Evolutionary conservation across 2,113 vertebrate genomes (phyloP), one percentile per base, ranked within the genome.

Genomic region (Ophthalmolycus amberensis): DNA sequence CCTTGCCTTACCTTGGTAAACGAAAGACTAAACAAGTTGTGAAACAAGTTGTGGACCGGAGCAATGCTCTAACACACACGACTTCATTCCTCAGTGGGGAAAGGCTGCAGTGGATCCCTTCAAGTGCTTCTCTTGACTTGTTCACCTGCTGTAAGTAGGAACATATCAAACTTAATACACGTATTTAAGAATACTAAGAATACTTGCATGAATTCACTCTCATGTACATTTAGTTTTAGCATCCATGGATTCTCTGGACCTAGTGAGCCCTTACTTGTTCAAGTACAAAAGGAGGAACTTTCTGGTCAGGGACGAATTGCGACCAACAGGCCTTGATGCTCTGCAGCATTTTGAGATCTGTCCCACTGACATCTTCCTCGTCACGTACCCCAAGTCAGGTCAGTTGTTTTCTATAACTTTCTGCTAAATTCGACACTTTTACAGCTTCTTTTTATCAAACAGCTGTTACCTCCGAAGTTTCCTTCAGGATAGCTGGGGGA

Each of bases 351-450:
- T 67, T 37, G 52, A 76, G 18, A 66, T 62, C 50, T 60, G 12
- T 50, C 71, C 77, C 5, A 40, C 67, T 62, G 83, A 85, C 9
- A 34, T 85, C 29, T 54, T 81, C 79, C 63, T 85, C 4, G 2
- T 77, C 48, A 68, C 74, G 2, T 85, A 67, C 63, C 74, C 62
- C 6, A 85, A 85, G 29, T 85, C 84, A 71, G 71, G 77, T 85
- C 32, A 67, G 44, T 22, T 20, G 50, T 10, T 66, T 27, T 12
- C 25, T 46, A 15, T 14, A 5, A 15, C 20, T 42, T 75, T 50
- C 18, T 22, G 2, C 16, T n/a, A n/a, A 52, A 5, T 12, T 70
- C 0, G 16, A 37, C 29, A 70, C 29, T 27, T 60, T 16, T 60
- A 16, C 58, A 29, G 25, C 25, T 34, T 62, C 1, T 25, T 48